Evolutionary conservation across 2,797 vertebrate species (phyloP).

Genomic region (Tachyglossus aculeatus): DNA sequence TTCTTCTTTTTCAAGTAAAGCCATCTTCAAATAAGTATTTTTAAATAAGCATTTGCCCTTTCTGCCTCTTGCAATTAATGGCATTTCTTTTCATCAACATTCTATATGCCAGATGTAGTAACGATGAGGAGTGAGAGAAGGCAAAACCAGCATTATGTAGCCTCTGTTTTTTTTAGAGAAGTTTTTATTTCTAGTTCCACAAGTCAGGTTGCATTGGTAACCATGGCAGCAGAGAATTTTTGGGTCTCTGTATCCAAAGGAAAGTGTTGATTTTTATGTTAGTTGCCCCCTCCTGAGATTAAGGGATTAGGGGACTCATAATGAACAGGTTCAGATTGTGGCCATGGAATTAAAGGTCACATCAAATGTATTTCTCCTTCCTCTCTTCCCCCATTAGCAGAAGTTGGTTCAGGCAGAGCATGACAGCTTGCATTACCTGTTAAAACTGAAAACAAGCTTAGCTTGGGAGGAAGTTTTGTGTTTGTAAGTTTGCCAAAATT

Average conservation of each 20-base stretch:
- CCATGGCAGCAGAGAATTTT: conserved; percentile 50
- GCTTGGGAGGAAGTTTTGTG: background rate
- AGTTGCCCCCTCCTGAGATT: background rate
- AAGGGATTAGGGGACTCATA: background rate
- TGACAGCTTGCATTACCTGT: accelerated
- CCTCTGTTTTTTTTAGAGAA: conserved; percentile 53
- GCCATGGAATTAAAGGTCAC: background rate
- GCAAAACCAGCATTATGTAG: conserved; percentile 50
- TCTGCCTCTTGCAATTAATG: conserved; percentile 50
- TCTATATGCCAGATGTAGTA: conserved; percentile 51
- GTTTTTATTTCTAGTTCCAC: conserved; percentile 37
- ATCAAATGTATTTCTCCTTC: background rate
- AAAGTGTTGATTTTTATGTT: conserved; percentile 39
- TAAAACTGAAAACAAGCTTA: background rate
- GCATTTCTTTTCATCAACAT: conserved; percentile 56
- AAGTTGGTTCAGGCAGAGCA: background rate
- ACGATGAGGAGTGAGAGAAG: conserved; percentile 40
- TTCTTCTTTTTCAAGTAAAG: too few relatives aligned
- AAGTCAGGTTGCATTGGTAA: conserved; percentile 57
- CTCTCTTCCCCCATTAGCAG: background rate
- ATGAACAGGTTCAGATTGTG: background rate
- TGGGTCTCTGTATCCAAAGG: conserved; percentile 39
- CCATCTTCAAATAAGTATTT: too few relatives aligned
- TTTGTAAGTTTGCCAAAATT: background rate
- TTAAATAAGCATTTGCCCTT: too few relatives aligned